Percentiles rank a stretch among this genome's conserved stretches.
Conservation (phyloP, 53 echinoderm and acorn worm genomes). For the Henricia sp. region DNA sequence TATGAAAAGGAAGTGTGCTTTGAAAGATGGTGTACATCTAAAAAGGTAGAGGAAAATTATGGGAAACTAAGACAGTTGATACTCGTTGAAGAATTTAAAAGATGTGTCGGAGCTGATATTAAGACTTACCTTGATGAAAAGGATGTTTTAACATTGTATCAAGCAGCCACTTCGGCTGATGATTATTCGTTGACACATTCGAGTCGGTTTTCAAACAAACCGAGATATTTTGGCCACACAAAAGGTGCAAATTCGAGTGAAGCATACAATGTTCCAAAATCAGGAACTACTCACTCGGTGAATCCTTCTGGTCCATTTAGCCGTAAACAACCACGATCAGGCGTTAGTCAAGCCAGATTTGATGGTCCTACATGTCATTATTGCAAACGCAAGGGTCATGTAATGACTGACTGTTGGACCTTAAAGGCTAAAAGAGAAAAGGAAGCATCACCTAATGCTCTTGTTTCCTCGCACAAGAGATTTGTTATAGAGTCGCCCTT, state of each 20-base stretch:
- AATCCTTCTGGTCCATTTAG: background rate
- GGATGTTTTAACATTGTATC: no score
- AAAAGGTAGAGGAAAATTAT: conserved; percentile 22
- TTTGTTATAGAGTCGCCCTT: background rate
- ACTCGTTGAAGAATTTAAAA: no score
- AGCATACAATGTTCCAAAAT: conserved; percentile 24
- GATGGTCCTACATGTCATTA: background rate
- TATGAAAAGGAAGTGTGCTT: no score
- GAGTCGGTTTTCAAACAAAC: conserved; percentile 17
- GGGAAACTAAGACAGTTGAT: no score
- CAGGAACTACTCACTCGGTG: background rate
- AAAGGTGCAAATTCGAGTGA: conserved; percentile 30
- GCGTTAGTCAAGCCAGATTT: background rate
- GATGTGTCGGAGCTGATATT: conserved; percentile 10
- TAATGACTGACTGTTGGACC: background rate
- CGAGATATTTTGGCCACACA: background rate
- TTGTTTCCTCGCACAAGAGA: background rate
- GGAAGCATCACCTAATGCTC: background rate
- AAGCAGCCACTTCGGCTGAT: no score
- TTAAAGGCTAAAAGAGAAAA: background rate
- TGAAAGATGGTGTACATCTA: conserved; percentile 32
- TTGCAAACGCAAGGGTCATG: background rate
- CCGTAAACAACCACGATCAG: background rate
- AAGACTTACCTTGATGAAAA: no score
- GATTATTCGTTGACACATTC: conserved; percentile 17